Base-by-base conservation (phyloP, 2,113 vertebrate genomes). In the Terrapene triunguis region DNA sequence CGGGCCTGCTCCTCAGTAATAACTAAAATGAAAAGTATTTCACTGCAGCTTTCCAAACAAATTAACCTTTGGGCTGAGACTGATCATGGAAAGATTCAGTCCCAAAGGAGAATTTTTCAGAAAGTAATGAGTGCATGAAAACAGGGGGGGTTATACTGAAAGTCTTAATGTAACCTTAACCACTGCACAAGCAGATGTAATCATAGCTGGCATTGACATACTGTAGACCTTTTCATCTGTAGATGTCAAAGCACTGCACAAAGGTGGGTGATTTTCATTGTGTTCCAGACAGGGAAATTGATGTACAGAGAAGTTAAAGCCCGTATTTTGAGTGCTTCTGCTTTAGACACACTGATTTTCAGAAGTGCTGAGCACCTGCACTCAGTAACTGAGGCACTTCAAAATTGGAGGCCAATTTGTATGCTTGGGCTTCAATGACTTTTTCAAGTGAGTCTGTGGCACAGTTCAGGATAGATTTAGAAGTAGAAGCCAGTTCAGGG, bases 11-110 rank as follows among this genome's bases (percentile, higher is more conserved):
- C 89, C 57, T 93, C 65, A 82, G 32, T 51, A 93, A 82, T 47
- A 81, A 42, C 13, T 35, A 50, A 47, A 81, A 87, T 57, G 10
- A 82, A 42, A 11, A 72, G 32, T 48, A 44, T 83, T 96, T 94
- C 65, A 94, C 25, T 92, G 44, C 80, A 96, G 48, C 55, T 97
- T 94, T 96, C 78, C 74, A 94, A 92, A 92, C 57, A 95, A 95
- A 89, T 96, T 95, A 96, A 96, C 88, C 91, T 96, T 94, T 96
- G 86, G 72, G 57, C 44, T 95, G 88, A 91, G 80, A 94, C 24
- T 76, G 83, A 48, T 24, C n/a, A 69, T 81, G 35, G 91, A 96
- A 94, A 92, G 48, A 29, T 2, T 12, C 13, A 51, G 11, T 8
- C 76, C 11, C 1, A 0, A n/a, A 91, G n/a, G 72, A 94, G 80